Evolutionary conservation across 2,888 invertebrate species (phyloP), one percentile per base, ranked within the genome.

Genomic region (Crioceris asparagi): DNA sequence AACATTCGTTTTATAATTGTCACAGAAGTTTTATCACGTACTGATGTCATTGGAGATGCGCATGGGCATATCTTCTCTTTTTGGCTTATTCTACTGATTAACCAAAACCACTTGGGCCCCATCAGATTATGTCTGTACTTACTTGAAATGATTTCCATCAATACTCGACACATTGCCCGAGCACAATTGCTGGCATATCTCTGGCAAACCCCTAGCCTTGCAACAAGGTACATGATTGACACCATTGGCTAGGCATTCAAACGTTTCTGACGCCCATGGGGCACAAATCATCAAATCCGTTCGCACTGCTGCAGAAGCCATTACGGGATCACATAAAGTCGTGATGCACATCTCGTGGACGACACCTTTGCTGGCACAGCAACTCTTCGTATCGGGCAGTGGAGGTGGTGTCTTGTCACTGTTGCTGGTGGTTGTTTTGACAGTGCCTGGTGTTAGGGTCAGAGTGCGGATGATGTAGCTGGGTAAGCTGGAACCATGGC

Each of bases 221-320:
- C 87, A 87, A 63, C 87, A 88, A 0, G 81, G 77, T 0, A 83
- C 79, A 60, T 87, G 87, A 65, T 88, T 86, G 54, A 80, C 71
- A 1, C 81, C 79, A 48, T 86, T 83, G 29, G 83, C 78, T 40
- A 87, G 67, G 53, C 87, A 87, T 7, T 77, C 74, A 59, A 87
- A 86, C 1, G 85, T 83, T 17, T 78, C 77, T 3, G 79, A 75
- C 1, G 85, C 83, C 85, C 86, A 87, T 0, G 87, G 87, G 1
- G 87, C 87, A 62, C 87, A 88, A 27, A 87, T 85, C 83, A 88
- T 86, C 57, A 87, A 69, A 60, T 87, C 86, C 29, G 86, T 83
- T 45, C 82, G 75, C 67, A 79, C 56, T 47, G 62, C 54, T 4
- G 54, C 50, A 32, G 60, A 60, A 55, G 68, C 51, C 57, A 62